Conservation (phyloP, 2,113 vertebrate genomes). For the Hypocryptadius cinnamomeus region DNA sequence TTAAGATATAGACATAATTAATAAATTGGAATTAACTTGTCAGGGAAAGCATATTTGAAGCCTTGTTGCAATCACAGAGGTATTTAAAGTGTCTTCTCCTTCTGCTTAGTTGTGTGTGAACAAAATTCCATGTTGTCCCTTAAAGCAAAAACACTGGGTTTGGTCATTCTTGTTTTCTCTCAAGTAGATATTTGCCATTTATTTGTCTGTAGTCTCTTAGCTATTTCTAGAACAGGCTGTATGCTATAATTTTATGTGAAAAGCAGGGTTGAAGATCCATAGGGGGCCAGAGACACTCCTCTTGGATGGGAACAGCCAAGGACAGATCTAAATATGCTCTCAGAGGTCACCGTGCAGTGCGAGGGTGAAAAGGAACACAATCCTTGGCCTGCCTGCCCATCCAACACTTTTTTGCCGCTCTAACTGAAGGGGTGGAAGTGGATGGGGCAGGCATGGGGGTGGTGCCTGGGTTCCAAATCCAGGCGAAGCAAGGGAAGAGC, state of each 20-base stretch:
- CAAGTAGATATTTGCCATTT: not conserved
- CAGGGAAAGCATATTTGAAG: not conserved
- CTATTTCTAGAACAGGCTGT: not conserved
- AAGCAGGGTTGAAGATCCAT: not conserved
- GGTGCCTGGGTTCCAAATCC: not conserved
- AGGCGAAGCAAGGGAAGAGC: not conserved
- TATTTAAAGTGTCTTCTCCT: not conserved
- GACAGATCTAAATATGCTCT: not conserved
- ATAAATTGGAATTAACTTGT: not conserved
- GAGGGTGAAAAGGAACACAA: not conserved
- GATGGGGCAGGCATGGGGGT: not conserved
- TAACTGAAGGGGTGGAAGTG: not conserved
- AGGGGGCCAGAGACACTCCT: not conserved
- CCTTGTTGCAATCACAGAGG: not conserved
- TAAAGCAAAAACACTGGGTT: not conserved
- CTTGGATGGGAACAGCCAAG: not conserved
- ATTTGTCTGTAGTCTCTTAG: not conserved
- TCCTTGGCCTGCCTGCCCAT: not conserved
- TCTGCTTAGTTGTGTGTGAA: not conserved
- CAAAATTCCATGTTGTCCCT: not conserved
- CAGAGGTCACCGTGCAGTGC: not conserved
- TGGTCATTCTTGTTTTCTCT: not conserved
- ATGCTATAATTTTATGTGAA: not conserved
- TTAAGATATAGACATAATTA: not conserved
- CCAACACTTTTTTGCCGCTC: not conserved